A percentile compares a stretch with the other conserved stretches of the same genome.
phyloP scores from a whole-genome alignment of 2,888 invertebrate species.

The Melanophora roralis region DNA sequence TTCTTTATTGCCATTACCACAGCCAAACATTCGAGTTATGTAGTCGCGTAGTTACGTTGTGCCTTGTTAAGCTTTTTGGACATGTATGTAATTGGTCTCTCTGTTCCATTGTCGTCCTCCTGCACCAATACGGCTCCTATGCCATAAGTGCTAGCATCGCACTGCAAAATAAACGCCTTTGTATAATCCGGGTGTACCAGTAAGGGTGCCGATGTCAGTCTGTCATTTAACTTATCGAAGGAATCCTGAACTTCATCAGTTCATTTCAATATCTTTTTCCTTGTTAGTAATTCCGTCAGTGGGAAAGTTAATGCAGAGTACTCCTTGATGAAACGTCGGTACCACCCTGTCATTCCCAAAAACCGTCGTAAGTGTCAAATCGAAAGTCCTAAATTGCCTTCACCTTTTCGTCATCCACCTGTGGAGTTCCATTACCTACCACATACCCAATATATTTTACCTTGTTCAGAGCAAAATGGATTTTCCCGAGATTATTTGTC shows the following conservation, averaged over 20 bases:
- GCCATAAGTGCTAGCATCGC: not conserved
- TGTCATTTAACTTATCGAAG: not conserved
- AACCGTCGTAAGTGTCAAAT: not conserved
- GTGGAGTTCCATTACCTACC: not conserved
- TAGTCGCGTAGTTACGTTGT: slow-evolving; percentile 15
- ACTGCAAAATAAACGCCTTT: not conserved
- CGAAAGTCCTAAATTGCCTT: not conserved
- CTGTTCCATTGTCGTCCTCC: not conserved
- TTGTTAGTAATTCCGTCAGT: not conserved
- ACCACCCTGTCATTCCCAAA: slow-evolving; percentile 1
- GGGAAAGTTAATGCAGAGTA: not conserved
- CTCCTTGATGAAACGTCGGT: not conserved
- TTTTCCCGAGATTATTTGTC: not conserved
- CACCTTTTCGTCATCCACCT: not conserved
- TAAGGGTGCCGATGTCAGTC: not conserved
- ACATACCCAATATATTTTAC: slow-evolving; percentile 8
- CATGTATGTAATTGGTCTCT: slow-evolving; percentile 37
- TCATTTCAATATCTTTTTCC: not conserved
- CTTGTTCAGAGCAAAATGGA: not conserved
- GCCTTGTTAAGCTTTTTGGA: slow-evolving; percentile 52
- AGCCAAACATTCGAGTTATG: slow-evolving; percentile 30
- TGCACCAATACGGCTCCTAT: not conserved
- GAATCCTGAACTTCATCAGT: not conserved
- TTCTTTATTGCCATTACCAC: slow-evolving; percentile 11
- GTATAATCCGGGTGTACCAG: not conserved